Base-by-base conservation (phyloP, 2,797 vertebrate species). In the Bryconaethiops microstoma region DNA sequence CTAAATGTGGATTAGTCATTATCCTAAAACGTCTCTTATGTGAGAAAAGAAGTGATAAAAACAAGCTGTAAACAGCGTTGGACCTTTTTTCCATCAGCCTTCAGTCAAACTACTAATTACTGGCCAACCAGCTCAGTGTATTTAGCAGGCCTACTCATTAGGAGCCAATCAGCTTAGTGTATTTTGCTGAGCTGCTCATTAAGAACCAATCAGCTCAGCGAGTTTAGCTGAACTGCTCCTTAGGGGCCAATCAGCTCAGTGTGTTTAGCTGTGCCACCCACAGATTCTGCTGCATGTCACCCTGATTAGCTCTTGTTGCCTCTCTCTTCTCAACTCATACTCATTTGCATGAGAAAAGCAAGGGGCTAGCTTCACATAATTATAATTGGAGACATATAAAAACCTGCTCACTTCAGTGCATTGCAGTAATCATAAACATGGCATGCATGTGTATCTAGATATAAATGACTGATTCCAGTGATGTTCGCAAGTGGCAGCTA, bases 201-300 rank as follows among this genome's bases (percentile, higher is more conserved):
- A 60, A 59, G 72, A 45, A 74, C 68, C 74, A 77, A 82, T 82
- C 80, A 82, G 82, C 59, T 77, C 69, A 29, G 64, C 50, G 63
- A 50, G 25, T 82, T 62, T 79, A 83, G 57, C 63, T 84, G 75
- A 84, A 64, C 74, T 67, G 1, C 69, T 82, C 82, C 81, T 86
- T 87, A 82, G 74, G 52, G 80, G 80, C 80, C 82, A 86, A 86
- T 87, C 81, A 86, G 75, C 77, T 70, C 45, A 39, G 68, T 76
- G 64, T 76, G 78, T 82, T 82, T 76, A 67, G 75, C 69, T 35
- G 14, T 21, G 60, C 77, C 74, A 12, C 80, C 84, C 82, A 81
- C 67, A 35, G 72, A 50, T 57, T 70, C 71, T 60, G 57, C 68
- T 60, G 79, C 69, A 70, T 65, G 71, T 71, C 73, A 76, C 50